phyloP scores from a whole-genome alignment of 2,797 vertebrate species.

The Coccyzus lansbergi region DNA sequence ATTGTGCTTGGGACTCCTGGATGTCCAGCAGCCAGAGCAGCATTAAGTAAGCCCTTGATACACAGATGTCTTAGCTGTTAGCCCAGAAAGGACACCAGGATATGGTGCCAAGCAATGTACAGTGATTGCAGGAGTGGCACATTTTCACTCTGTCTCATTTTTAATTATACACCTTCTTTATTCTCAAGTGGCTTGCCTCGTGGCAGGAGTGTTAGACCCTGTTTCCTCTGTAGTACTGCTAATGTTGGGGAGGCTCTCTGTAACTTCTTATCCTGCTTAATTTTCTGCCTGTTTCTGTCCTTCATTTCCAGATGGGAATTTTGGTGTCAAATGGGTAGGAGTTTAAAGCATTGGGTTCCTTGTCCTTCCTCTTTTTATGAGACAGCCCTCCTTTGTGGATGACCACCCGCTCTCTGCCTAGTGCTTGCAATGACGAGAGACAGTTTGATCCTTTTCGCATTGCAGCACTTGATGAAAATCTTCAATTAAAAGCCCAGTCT shows the following conservation, averaged over 20 bases:
- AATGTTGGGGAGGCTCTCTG: neutral
- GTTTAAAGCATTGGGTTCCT: rapidly evolving
- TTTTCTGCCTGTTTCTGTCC: neutral
- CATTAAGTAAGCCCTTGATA: neutral
- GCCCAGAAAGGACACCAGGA: neutral
- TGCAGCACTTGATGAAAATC: neutral
- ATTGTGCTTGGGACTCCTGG: neutral
- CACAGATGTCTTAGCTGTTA: neutral
- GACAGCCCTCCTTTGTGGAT: neutral
- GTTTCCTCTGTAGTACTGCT: neutral
- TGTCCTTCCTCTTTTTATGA: neutral
- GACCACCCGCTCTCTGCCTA: neutral
- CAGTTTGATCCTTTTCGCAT: neutral
- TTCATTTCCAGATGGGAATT: neutral
- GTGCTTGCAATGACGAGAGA: neutral
- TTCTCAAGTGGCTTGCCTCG: neutral
- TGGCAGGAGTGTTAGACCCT: neutral
- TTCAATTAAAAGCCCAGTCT: neutral
- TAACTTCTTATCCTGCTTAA: neutral
- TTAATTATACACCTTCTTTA: neutral
- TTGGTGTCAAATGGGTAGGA: rapidly evolving
- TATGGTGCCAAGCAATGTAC: neutral
- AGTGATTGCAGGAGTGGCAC: rapidly evolving
- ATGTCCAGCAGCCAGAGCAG: neutral
- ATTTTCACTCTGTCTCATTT: neutral